Conservation (phyloP, 1,140 invertebrate species). For the Maniola jurtina region DNA sequence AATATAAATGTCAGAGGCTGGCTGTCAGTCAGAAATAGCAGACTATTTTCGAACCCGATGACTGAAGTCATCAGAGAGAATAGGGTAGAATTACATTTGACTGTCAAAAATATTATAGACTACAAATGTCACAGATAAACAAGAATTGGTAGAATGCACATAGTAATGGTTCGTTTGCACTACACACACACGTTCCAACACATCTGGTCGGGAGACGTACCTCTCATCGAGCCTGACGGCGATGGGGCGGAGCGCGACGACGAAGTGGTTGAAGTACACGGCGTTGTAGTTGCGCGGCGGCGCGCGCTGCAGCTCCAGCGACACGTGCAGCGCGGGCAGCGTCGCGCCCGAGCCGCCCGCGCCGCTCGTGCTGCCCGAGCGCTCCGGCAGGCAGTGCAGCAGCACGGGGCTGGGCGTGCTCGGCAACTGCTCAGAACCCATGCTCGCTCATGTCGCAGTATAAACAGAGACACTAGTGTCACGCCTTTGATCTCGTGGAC, state of each 20-base stretch:
- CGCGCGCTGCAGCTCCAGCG: conserved; percentile 84
- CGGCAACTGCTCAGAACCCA: conserved; percentile 84
- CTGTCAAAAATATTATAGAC: no score
- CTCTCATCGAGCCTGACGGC: conserved; percentile 87
- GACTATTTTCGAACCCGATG: no score
- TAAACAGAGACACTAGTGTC: no score
- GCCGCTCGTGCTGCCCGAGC: conserved; percentile 34
- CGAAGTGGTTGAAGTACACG: conserved; percentile 85
- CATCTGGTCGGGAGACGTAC: conserved; percentile 30
- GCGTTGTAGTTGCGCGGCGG: conserved; percentile 62
- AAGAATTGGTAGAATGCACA: no score
- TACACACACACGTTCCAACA: neutral
- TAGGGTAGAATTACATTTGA: no score
- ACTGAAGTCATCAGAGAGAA: no score
- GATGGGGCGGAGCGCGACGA: conserved; percentile 90
- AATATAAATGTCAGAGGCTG: no score
- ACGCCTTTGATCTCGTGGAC: no score
- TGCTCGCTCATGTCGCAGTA: no score
- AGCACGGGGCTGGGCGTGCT: conserved; percentile 91
- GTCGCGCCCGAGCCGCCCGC: conserved; percentile 35
- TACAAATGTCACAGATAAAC: no score
- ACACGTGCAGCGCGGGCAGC: conserved; percentile 83
- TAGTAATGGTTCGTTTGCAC: neutral
- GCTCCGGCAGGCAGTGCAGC: conserved; percentile 84
- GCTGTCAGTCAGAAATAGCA: no score